Evolutionary conservation across 2,888 invertebrate species (phyloP).

Genomic region (Aelia acuminata): DNA sequence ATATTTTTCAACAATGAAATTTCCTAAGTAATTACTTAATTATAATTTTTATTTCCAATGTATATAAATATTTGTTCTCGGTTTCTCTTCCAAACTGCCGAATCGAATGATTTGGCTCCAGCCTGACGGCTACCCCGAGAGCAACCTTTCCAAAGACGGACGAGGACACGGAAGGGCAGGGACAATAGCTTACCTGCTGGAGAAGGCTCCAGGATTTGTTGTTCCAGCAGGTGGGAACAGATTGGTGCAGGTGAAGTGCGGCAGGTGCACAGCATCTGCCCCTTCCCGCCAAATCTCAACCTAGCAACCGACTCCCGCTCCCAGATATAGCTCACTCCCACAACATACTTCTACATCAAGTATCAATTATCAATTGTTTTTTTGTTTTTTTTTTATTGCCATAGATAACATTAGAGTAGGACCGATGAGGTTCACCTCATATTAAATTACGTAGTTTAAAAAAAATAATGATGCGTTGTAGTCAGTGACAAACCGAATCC

Average conservation of each 20-base stretch:
- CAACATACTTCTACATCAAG: no score
- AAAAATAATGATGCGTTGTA: no score
- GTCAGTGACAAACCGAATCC: no score
- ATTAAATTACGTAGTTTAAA: no score
- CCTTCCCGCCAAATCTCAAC: slow-evolving; percentile 41
- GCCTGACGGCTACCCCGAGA: not conserved
- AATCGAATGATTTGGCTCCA: not conserved
- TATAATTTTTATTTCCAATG: not conserved
- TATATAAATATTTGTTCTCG: not conserved
- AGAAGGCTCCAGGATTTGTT: not conserved
- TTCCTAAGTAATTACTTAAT: no score
- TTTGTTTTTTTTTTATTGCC: no score
- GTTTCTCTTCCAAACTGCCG: not conserved
- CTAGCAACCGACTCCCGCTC: not conserved
- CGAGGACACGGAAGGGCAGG: not conserved
- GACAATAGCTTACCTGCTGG: not conserved
- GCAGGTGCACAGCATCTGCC: slow-evolving; percentile 37
- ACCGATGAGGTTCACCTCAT: no score
- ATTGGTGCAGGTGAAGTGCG: slow-evolving; percentile 46
- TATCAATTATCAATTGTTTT: no score
- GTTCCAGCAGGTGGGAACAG: slow-evolving; percentile 28
- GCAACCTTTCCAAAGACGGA: not conserved
- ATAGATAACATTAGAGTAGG: no score
- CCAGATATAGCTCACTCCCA: no score
- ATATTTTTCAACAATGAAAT: no score